Base-by-base conservation (phyloP, 2,113 vertebrate species). In the Hepsetus odoe region DNA sequence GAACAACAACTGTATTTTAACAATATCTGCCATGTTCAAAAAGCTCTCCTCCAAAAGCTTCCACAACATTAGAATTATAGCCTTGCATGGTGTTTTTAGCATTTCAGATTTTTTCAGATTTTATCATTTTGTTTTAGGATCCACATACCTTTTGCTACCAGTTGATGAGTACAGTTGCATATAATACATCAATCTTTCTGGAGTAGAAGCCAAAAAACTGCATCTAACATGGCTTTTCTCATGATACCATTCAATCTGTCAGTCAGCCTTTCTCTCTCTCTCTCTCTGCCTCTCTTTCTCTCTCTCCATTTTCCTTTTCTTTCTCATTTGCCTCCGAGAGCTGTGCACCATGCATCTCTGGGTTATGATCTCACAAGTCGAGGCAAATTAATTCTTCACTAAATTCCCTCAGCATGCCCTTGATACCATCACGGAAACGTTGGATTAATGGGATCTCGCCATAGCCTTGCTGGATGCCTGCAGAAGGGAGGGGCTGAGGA, bases 301-400 rank as follows among this genome's bases (percentile, higher is more conserved):
- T 51, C 12, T 51, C n/a, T 5, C 20, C 20, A 20, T 51, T n/a
- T 12, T n/a, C 20, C n/a, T 51, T n/a, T 51, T n/a, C n/a, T 40
- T 88, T 73, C 80, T 87, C 87, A 85, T 85, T 90, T 86, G 42
- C 77, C 89, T 93, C 91, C 18, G 66, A 92, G 90, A 93, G 85
- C 83, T 83, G 92, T 89, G 70, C 83, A 89, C 91, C 22, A 90
- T 81, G 88, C 89, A 90, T 92, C 90, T 88, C 87, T 88, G 86
- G 88, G 91, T 91, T 92, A 88, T 86, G 92, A 91, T 92, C 87
- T 92, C 90, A 56, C 90, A 89, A 84, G 84, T 92, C 88, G 93
- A 86, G 88, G 92, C 85, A 92, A 93, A 93, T 94, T 92, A 92
- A 93, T 94, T 93, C 92, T 88, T 91, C 79, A 22, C 89, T 86